Base-by-base conservation (phyloP, 2,113 vertebrate species). In the Micromys minutus region DNA sequence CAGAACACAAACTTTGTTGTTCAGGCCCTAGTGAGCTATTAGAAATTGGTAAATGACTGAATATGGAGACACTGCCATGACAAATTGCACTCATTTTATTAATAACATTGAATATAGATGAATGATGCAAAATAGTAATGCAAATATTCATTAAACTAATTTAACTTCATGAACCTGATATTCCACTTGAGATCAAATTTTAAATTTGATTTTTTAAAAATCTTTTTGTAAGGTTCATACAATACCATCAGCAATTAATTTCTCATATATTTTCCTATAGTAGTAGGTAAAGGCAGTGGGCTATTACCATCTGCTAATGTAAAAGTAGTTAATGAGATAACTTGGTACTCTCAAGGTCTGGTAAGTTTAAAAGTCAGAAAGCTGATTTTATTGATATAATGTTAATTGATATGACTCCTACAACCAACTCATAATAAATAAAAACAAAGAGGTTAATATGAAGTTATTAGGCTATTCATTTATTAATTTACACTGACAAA, bases 401-500 rank as follows among this genome's bases (percentile, higher is more conserved):
- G 7, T 39, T 65, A 92, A 87, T n/a, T 22, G 7, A 17, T 63
- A 1, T 42, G 1, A 84, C 5, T 84, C 39, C 71, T 75, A 71
- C 24, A 91, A 77, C 1, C 85, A 63, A 92, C 36, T 83, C 65
- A 61, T 6, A n/a, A 9, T 31, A 84, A 89, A 74, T 34, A 96
- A 94, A 7, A 0, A 57, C 26, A 67, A 11, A 76, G 9, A 87
- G 45, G 71, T 8, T 65, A 34, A 89, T 36, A 0, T 36, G 50
- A 16, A 84, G 55, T 80, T 87, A 88, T 11, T 42, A 26, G 12
- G 19, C 45, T 84, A 11, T 61, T 36, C 36, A 65, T 31, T 80
- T 93, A 69, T 7, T 84, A 79, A 77, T 72, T 92, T 95, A 77
- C 5, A 45, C 36, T 91, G 39, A 72, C 15, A 96, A 57, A 76